Evolutionary conservation across 2,113 vertebrate genomes (phyloP).

Genomic region (Tympanuchus pallidicinctus): DNA sequence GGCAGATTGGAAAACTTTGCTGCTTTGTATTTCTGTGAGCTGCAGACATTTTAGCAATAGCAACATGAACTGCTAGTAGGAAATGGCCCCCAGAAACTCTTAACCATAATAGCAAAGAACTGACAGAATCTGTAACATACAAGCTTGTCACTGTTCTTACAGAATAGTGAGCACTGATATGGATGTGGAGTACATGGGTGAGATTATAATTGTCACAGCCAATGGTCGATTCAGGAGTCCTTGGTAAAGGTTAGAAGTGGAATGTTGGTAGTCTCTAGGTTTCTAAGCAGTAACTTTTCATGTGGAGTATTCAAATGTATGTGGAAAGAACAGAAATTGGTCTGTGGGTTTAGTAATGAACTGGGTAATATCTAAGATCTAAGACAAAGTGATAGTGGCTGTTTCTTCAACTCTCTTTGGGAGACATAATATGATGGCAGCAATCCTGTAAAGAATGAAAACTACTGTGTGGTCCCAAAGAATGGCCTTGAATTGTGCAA

Average conservation of each 20-base stretch:
- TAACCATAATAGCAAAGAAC: neutral
- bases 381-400: neutral
- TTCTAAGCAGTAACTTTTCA: fast-evolving
- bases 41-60: neutral
- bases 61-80: neutral
- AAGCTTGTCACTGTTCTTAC: neutral
- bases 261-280: neutral
- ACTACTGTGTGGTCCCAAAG: neutral
- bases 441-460: neutral
- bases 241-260: neutral
- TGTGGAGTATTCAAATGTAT: neutral
- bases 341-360: fast-evolving
- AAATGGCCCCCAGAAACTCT: neutral
- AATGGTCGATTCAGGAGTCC: neutral
- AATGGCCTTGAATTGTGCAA: neutral
- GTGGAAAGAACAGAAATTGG: neutral
- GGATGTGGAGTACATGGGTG: neutral
- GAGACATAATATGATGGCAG: neutral
- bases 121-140: fast-evolving
- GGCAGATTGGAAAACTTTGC: neutral
- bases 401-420: neutral
- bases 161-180: fast-evolving
- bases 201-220: fast-evolving
- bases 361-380: fast-evolving
- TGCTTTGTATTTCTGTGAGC: neutral